These are phyloP conservation scores for Hepsetus odoe DNA, from an alignment of 2,113 vertebrate genomes.

Conservation along the genomic window DNA sequence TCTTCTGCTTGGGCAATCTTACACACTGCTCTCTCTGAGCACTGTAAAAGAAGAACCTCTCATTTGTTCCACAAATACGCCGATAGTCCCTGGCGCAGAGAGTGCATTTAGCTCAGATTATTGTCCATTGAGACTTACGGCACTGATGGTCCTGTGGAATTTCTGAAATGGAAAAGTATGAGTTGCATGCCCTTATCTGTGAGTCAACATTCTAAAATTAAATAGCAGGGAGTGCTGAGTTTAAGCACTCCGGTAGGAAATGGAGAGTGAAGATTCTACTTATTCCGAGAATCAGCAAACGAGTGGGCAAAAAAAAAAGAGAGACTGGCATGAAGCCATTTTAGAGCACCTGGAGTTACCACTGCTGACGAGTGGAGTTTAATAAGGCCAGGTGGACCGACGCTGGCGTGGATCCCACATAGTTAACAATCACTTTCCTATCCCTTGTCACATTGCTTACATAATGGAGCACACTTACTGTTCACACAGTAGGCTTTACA, in stretches of 20 bases:
- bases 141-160: conserved; percentile 13
- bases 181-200: background rate
- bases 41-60: background rate
- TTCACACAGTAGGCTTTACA: no score
- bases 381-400: background rate
- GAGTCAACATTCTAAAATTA: background rate
- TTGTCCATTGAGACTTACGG: conserved; percentile 5
- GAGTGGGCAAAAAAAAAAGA: background rate
- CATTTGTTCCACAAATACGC: background rate
- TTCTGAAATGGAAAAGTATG: background rate
- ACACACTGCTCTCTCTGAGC: background rate
- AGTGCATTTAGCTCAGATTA: background rate
- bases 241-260: background rate
- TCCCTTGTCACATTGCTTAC: background rate
- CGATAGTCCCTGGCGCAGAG: background rate
- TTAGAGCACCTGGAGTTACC: background rate
- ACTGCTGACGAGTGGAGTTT: background rate
- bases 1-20: background rate
- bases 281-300: background rate
- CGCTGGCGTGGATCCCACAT: background rate
- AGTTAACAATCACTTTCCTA: background rate
- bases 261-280: background rate
- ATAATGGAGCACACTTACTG: no score
- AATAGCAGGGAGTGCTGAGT: background rate
- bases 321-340: background rate